These are phyloP conservation scores for Sylvia borin DNA, from an alignment of 2,797 vertebrate genomes.

Conservation along the genomic window DNA sequence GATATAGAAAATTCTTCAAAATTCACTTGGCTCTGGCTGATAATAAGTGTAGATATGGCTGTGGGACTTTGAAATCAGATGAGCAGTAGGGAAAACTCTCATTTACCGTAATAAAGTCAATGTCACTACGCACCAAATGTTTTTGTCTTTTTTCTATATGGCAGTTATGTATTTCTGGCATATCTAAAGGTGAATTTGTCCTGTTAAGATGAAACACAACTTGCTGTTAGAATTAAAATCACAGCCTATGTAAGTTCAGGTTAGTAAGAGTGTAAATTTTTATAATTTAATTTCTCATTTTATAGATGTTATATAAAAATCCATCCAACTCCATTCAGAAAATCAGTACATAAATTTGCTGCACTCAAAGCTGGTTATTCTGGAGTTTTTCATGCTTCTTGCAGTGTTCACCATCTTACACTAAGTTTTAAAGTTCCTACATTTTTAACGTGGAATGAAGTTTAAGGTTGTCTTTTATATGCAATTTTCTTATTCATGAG, in stretches of 20 bases:
- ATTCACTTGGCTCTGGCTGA: not conserved
- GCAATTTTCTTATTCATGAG: not conserved
- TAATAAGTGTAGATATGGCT: not conserved
- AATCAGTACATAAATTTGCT: not conserved
- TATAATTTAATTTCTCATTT: not conserved
- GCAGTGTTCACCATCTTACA: not conserved
- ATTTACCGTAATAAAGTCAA: not conserved
- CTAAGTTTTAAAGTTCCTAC: not conserved
- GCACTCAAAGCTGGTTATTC: not conserved
- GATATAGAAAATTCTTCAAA: not conserved
- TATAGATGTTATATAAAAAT: not conserved
- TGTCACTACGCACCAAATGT: not conserved
- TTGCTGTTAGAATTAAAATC: not conserved
- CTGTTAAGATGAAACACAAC: not conserved
- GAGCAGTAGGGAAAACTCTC: not conserved
- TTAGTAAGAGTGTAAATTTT: not conserved
- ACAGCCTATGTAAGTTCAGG: not conserved
- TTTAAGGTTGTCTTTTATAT: not conserved
- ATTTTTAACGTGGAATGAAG: not conserved
- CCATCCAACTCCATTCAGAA: not conserved
- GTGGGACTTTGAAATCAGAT: not conserved
- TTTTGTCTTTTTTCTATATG: not conserved
- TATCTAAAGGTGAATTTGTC: not conserved
- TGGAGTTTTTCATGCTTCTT: not conserved
- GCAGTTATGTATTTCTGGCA: not conserved